Evolutionary conservation across 2,888 invertebrate species (phyloP).

Genomic region (Melipona bicolor): DNA sequence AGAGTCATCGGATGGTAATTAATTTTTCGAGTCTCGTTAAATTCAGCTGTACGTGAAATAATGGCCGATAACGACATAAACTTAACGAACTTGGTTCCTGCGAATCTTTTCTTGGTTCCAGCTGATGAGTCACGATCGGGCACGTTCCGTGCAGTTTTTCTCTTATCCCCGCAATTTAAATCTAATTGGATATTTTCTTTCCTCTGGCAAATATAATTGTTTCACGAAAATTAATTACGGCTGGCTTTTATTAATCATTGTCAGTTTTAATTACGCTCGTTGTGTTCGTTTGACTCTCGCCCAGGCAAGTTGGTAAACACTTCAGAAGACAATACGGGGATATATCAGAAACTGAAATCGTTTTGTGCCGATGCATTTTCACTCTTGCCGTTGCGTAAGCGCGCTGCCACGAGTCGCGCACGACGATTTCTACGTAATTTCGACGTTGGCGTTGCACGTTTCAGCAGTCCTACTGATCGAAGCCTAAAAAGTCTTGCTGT

Average conservation of each 20-base stretch:
- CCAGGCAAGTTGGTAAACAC: background rate
- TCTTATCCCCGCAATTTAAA: background rate
- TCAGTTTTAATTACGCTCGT: background rate
- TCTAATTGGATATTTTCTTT: background rate
- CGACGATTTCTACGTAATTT: conserved; percentile 58
- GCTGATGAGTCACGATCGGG: conserved; percentile 4
- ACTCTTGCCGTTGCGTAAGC: conserved; percentile 50
- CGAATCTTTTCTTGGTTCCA: background rate
- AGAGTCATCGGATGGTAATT: conserved; percentile 34
- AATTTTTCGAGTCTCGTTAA: conserved; percentile 38
- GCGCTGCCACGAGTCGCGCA: conserved; percentile 29
- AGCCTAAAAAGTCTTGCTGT: background rate
- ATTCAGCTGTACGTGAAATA: conserved; percentile 31
- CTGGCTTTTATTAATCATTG: background rate
- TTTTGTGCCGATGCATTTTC: conserved; percentile 54
- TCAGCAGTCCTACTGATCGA: conserved; percentile 32
- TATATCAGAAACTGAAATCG: conserved; percentile 11
- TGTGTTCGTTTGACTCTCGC: background rate
- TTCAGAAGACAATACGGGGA: background rate
- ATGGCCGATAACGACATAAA: background rate
- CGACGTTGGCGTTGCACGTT: conserved; percentile 35
- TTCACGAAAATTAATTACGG: background rate
- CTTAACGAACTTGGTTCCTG: background rate
- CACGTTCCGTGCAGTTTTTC: background rate
- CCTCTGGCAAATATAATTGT: background rate